A percentile compares a stretch with the other conserved stretches of the same genome.
Evolutionary conservation across 2,113 vertebrate genomes (phyloP).

Genomic region (Naja naja): DNA sequence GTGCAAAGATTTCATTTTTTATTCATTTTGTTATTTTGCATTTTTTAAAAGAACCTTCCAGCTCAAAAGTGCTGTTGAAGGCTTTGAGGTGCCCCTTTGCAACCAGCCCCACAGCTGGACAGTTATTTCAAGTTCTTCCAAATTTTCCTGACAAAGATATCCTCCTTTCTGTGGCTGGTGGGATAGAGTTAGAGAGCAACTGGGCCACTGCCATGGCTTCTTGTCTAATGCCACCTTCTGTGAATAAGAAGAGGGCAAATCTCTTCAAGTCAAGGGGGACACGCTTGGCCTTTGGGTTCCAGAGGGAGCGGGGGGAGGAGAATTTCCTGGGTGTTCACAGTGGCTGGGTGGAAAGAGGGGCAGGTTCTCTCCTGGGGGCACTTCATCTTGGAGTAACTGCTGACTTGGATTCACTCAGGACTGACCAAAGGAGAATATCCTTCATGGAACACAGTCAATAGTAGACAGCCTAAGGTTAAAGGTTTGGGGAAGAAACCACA

Average conservation of each 20-base stretch:
- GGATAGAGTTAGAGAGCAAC: background rate
- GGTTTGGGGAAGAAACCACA: too few species aligned
- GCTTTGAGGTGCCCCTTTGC: background rate
- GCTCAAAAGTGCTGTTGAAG: background rate
- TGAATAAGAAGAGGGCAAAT: too few species aligned
- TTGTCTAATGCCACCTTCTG: background rate
- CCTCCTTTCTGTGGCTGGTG: background rate
- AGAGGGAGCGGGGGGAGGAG: too few species aligned
- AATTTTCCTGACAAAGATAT: conserved; percentile 33
- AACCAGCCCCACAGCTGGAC: conserved; percentile 49
- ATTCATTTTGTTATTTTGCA: too few species aligned
- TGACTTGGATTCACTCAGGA: background rate
- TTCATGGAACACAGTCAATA: background rate
- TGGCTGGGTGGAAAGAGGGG: background rate
- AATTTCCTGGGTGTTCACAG: background rate
- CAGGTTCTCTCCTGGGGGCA: background rate
- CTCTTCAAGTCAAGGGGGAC: too few species aligned
- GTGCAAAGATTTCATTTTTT: conserved; percentile 42
- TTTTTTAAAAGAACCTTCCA: background rate
- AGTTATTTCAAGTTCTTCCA: conserved; percentile 53
- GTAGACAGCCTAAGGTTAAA: too few species aligned
- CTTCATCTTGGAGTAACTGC: background rate
- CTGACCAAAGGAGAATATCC: background rate
- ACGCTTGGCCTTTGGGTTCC: background rate
- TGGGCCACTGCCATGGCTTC: background rate